Evolutionary conservation across 1,140 invertebrate species (phyloP), one percentile per base, ranked within the genome.

Genomic region (Brachionus rubens): DNA sequence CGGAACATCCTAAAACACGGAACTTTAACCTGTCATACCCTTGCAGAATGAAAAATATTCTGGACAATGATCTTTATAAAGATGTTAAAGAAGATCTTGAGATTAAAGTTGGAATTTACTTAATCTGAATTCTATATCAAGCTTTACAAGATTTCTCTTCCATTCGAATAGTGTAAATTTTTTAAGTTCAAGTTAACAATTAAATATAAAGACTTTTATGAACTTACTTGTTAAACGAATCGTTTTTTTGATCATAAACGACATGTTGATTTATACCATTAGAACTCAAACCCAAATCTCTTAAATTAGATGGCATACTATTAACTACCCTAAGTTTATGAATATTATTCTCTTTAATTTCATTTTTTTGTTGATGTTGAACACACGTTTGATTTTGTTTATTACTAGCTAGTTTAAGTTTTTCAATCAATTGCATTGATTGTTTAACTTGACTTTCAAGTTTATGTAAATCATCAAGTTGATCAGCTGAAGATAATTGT

Each of bases 341-440:
- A 21, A 14, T 12, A 43, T 4, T 26, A 46, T 10, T 14, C 9
- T 46, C n/a, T 46, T 14, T 2, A 46, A 10, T 10, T 46, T 46
- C 43, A 16, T 7, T 46, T 46, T 14, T 14, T 46, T 46, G 9
- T 3, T 46, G 2, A 14, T 46, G 5, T 65, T 26, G 40, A 43
- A 16, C 10, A 0, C 26, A 26, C 14, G 26, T 30, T 59, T 59
- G 54, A 36, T 5, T 9, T 16, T 46, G 43, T 16, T 46, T 46
- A 46, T 43, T 65, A 41, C 59, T 65, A 26, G 59, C 59, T 6
- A 65, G n/a, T 24, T 65, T 65, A 6, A 65, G 19, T 26, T 65
- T 65, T 65, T 65, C 59, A 14, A 65, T 65, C 10, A 65, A 26
- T 19, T 65, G 59, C 59, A 65, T 65, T 2, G 59, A 65, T 36